Percentiles rank a stretch among this genome's conserved stretches.
Evolutionary conservation across 2,797 vertebrate genomes (phyloP).

Genomic region (Octomys mimax): DNA sequence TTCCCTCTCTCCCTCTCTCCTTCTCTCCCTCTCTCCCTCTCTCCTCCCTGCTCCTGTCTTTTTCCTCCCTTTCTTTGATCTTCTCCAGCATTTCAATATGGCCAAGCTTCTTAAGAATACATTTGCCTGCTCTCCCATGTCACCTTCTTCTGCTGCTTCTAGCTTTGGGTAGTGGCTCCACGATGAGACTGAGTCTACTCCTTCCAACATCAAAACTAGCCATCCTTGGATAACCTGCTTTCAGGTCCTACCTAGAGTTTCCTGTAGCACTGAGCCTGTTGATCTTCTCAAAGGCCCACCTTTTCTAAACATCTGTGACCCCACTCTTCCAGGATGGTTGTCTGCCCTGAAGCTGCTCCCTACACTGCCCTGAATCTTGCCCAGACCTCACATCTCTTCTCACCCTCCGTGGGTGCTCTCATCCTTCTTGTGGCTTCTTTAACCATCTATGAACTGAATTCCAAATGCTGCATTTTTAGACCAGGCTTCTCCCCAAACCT

Average conservation of each 20-base stretch:
- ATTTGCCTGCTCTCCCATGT: not conserved
- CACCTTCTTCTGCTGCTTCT: not conserved
- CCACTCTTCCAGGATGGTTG: not conserved
- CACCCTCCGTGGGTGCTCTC: not conserved
- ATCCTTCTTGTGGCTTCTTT: not conserved
- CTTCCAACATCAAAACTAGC: not conserved
- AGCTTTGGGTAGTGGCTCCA: fast-evolving
- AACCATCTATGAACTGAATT: not conserved
- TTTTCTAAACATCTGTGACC: not conserved
- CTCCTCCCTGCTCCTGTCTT: not conserved
- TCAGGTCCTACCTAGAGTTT: not conserved
- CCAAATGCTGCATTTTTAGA: not conserved
- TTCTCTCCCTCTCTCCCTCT: not conserved
- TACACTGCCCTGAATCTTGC: not conserved
- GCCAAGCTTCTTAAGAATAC: not conserved
- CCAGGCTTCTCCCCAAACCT: not conserved
- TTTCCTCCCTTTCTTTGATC: not conserved
- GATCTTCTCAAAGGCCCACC: not conserved
- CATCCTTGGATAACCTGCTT: not conserved
- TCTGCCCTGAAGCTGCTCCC: not conserved
- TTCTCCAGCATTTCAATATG: constrained; percentile 6
- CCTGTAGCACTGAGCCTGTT: fast-evolving
- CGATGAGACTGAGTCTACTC: not conserved
- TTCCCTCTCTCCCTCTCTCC: fast-evolving
- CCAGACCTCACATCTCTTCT: not conserved